Evolutionary conservation across 2,113 vertebrate species (phyloP).

Genomic region (Himantopus leucocephalus): DNA sequence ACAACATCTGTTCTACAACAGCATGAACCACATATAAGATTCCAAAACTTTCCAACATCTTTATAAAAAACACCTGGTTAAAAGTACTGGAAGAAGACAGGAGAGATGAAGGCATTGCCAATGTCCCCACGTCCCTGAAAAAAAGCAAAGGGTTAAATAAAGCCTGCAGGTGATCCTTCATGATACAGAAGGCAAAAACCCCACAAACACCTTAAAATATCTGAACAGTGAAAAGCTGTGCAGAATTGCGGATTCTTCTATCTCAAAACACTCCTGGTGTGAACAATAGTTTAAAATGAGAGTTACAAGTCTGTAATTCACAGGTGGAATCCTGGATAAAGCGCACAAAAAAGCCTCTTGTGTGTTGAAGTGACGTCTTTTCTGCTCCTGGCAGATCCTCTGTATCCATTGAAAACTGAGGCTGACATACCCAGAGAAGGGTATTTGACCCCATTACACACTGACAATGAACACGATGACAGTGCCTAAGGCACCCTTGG

Average conservation of each 20-base stretch:
- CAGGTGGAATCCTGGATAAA: not conserved
- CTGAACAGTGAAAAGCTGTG: not conserved
- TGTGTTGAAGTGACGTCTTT: not conserved
- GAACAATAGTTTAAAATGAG: not conserved
- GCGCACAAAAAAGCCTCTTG: not conserved
- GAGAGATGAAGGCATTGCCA: not conserved
- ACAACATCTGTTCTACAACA: not conserved
- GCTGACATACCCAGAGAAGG: not conserved
- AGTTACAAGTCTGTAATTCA: fast-evolving
- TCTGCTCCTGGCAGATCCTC: not conserved
- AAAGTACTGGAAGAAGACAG: not conserved
- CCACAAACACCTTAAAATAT: not conserved
- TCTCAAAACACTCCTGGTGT: not conserved
- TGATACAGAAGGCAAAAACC: not conserved
- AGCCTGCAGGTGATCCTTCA: not conserved
- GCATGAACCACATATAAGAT: not conserved
- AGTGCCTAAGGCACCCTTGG: not conserved
- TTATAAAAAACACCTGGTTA: not conserved
- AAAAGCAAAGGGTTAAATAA: too few relatives aligned
- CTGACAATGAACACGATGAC: not conserved
- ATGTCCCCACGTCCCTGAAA: not conserved
- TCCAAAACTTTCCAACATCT: not conserved
- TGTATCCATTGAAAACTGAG: not conserved
- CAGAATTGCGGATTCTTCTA: not conserved
- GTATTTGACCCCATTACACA: not conserved